Evolutionary conservation across 2,113 vertebrate genomes (phyloP).

Genomic region (Neolamprologus kungweensis): DNA sequence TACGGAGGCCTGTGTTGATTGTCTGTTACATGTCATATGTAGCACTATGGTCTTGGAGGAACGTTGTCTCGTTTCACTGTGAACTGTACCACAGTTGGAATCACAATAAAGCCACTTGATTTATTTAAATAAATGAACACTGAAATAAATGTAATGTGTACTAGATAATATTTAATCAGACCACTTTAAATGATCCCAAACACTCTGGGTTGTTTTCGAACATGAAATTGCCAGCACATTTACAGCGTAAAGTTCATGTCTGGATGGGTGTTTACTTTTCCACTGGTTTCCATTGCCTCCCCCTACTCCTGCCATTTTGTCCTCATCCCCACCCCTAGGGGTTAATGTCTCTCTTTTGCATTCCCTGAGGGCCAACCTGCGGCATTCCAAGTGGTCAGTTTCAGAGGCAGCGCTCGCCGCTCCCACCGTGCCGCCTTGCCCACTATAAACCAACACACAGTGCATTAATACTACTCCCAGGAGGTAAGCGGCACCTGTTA

Average conservation of each 20-base stretch:
- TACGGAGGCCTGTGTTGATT: not conserved
- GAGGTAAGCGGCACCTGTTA: conserved; percentile 65
- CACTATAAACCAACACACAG: conserved; percentile 39
- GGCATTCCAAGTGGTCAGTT: conserved; percentile 61
- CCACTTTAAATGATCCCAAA: not conserved
- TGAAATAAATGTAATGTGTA: not conserved
- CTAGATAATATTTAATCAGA: not conserved
- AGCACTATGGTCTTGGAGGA: not conserved
- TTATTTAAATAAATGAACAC: not conserved
- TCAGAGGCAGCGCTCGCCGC: conserved; percentile 35
- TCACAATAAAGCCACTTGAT: not conserved
- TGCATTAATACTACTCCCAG: conserved; percentile 52
- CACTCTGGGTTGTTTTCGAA: not conserved
- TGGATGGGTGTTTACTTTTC: not conserved
- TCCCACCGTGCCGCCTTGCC: not conserved
- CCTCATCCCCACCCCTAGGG: not conserved
- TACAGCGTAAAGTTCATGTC: not conserved
- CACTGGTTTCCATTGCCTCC: not conserved
- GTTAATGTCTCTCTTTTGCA: conserved; percentile 39
- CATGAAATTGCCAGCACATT: not conserved
- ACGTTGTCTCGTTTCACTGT: not conserved
- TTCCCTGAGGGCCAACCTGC: conserved; percentile 47
- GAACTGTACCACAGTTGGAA: not conserved
- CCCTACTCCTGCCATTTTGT: not conserved
- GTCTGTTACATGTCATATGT: not conserved